Conservation (phyloP, 2,888 invertebrate species). For the Andrena chrysosceles region DNA sequence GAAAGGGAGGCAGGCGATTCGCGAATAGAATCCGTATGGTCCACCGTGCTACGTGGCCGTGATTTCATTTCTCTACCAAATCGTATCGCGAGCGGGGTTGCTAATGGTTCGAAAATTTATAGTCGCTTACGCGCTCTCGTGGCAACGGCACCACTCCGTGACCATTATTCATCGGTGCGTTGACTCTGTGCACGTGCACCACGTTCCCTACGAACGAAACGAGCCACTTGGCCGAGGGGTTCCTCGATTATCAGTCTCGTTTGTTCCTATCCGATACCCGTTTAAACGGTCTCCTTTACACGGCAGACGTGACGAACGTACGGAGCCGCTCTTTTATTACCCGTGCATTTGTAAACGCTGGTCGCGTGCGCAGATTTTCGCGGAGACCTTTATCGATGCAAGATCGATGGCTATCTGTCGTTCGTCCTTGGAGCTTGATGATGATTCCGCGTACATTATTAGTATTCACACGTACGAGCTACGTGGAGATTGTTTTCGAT, state of each 20-base stretch:
- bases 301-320: constrained; percentile 20
- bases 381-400: background rate
- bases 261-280: constrained; percentile 4
- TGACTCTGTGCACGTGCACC: constrained; percentile 49
- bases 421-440: background rate
- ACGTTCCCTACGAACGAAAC: constrained; percentile 19
- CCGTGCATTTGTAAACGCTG: background rate
- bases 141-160: constrained; percentile 1
- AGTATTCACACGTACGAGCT: background rate
- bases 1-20: constrained; percentile 59
- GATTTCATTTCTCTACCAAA: constrained; percentile 31
- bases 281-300: constrained; percentile 34
- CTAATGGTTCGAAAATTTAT: constrained; percentile 31
- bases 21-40: constrained; percentile 40
- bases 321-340: background rate
- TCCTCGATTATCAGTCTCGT: constrained; percentile 32
- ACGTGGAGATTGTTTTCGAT: background rate
- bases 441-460: background rate
- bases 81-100: background rate
- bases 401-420: background rate
- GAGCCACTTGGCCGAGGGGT: constrained; percentile 26
- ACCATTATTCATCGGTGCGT: constrained; percentile 46
- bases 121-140: constrained; percentile 1
- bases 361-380: constrained; percentile 8
- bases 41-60: constrained; percentile 20